A percentile compares a stretch with the other conserved stretches of the same genome.
Conservation (phyloP, 2,113 vertebrate genomes). For the Leptodactylus fuscus region DNA sequence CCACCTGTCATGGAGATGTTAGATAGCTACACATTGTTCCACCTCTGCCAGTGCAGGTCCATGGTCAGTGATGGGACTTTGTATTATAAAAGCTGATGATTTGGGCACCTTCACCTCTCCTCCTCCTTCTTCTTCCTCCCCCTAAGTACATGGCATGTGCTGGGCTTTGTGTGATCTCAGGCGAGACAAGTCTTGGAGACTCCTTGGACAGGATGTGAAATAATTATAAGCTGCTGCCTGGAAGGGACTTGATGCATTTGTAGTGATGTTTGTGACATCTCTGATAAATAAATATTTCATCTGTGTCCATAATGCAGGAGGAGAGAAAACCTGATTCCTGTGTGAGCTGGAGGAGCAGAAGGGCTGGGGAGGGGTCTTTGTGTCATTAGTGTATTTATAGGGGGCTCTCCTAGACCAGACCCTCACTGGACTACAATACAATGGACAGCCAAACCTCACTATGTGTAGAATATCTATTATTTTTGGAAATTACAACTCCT, state of each 20-base stretch:
- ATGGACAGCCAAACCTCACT: background rate
- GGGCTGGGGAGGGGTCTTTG: background rate
- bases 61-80: conserved; percentile 12
- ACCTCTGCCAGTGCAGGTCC: too few species aligned
- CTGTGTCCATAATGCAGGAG: conserved; percentile 67
- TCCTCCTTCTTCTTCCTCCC: background rate
- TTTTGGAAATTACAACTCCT: background rate
- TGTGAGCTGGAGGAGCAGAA: background rate
- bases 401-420: background rate
- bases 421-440: background rate
- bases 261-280: conserved; percentile 85
- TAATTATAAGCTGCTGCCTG: conserved; percentile 71
- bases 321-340: conserved; percentile 57
- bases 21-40: too few species aligned
- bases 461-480: background rate
- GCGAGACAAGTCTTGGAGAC: conserved; percentile 43
- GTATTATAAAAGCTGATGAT: background rate
- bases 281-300: conserved; percentile 88
- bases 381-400: background rate
- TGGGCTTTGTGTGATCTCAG: conserved; percentile 52
- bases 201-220: conserved; percentile 68
- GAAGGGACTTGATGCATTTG: conserved; percentile 74
- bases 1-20: too few species aligned
- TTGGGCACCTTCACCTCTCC: background rate
- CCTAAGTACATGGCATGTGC: background rate